Base-by-base conservation (phyloP, 2,797 vertebrate genomes). In the Eulemur albifrons region DNA sequence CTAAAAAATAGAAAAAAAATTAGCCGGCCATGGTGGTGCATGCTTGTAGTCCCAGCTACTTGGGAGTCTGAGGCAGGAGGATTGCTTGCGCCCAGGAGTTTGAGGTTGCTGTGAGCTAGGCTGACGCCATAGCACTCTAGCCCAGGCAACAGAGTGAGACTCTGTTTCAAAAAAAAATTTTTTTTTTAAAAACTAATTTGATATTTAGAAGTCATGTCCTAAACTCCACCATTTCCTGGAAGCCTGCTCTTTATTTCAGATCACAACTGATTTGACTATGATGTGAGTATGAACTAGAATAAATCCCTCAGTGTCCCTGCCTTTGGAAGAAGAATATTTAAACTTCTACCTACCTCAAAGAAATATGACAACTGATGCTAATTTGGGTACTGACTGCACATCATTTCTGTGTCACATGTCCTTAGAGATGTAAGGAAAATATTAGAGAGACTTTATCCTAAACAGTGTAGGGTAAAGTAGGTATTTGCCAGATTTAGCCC, bases 251-350 rank as follows among this genome's bases (percentile, higher is more conserved):
- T 69, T 82, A 13, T 59, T 88, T 88, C 65, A 93, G 57, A 72
- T 69, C 57, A 93, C 57, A 82, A 11, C 5, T 86, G 45, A 89
- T 76, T 94, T 91, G 69, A 80, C 57, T 63, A 70, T 73, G 83
- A 40, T 52, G 23, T 61, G 32, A 70, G 9, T 80, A 70, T 84
- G 50, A 93, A 52, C 63, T 82, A 92, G 35, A 88, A 96, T 45
- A 86, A 88, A 90, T 90, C 54, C 40, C 35, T 95, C 48, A 65
- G 50, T 94, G 63, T 88, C 50, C 27, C 21, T 83, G 52, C 11
- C 52, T 83, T 96, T 70, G 52, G 48, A 85, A 15, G 35, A 81
- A 73, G 17, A 97, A 27, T 67, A 93, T 65, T 90, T 76, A 61
- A 63, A 72, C 15, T 93, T 83, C 43, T 85, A 48, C 18, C 63